Evolutionary conservation across 1,140 invertebrate species (phyloP).

Genomic region (Cydia fagiglandana): DNA sequence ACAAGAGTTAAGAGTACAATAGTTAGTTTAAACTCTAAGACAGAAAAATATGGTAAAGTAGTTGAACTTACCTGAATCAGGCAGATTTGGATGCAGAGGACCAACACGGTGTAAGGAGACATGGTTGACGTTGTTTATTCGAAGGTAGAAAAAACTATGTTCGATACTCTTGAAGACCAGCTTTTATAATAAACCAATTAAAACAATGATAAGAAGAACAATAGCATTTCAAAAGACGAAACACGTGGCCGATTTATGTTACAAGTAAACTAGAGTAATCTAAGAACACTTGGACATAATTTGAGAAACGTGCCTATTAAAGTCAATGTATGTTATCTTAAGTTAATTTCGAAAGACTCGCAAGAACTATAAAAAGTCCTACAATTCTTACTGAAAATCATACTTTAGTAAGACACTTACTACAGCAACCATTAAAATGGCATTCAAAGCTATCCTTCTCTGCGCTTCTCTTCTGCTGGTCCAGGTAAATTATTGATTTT

Average conservation of each 20-base stretch:
- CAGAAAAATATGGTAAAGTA: too few relatives aligned
- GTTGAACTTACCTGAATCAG: conserved; percentile 48
- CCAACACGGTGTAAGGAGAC: conserved; percentile 48
- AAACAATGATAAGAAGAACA: neutral
- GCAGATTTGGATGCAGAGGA: conserved; percentile 52
- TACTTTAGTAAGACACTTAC: neutral
- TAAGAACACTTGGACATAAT: neutral
- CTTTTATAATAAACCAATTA: neutral
- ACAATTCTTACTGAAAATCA: neutral
- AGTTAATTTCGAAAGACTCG: neutral
- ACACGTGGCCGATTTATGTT: conserved; percentile 1
- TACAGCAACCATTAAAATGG: neutral
- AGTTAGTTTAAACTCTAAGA: too few relatives aligned
- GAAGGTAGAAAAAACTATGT: neutral
- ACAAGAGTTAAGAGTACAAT: too few relatives aligned
- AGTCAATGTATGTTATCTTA: neutral
- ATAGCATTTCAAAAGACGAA: neutral
- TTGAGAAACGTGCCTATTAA: neutral
- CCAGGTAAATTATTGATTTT: neutral
- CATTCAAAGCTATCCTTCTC: conserved; percentile 7
- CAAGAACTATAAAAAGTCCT: neutral
- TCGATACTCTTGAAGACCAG: neutral
- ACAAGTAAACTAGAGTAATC: neutral
- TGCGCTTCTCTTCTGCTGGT: neutral
- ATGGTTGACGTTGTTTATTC: conserved; percentile 30